Conservation (phyloP, 2,113 vertebrate species). For the Saccopteryx leptura region DNA sequence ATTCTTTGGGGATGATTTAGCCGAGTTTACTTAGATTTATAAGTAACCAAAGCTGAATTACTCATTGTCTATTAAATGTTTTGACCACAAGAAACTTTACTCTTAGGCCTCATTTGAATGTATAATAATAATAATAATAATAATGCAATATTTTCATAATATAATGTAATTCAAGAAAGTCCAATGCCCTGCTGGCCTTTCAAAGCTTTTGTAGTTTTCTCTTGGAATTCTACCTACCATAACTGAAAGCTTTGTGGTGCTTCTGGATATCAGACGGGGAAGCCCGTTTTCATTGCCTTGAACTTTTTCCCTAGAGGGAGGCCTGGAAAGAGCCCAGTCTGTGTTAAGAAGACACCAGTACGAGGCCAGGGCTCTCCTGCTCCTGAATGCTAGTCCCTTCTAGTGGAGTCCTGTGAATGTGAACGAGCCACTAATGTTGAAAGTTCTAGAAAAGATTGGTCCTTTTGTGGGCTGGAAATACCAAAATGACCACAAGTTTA, state of each 20-base stretch:
- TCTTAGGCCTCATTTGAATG: constrained; percentile 9
- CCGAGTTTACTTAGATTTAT: constrained; percentile 28
- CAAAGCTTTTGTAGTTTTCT: not conserved
- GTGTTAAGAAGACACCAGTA: not conserved
- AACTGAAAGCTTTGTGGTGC: not conserved
- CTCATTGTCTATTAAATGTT: constrained; percentile 3
- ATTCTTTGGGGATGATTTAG: not conserved
- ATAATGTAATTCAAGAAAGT: not conserved
- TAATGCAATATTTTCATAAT: not conserved
- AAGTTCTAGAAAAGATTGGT: not conserved
- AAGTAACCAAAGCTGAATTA: not conserved
- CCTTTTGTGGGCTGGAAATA: not conserved
- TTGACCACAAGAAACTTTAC: constrained; percentile 15
- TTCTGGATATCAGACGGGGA: not conserved
- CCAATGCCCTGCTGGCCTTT: not conserved
- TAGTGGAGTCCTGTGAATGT: not conserved
- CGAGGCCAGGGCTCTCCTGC: not conserved
- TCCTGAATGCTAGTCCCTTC: not conserved
- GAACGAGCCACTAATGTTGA: not conserved
- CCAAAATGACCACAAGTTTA: not conserved
- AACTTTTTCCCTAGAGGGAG: not conserved
- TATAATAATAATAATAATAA: not conserved
- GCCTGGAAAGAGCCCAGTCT: not conserved
- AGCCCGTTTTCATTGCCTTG: not conserved
- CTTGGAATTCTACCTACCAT: not conserved